Conservation (phyloP, 1,140 invertebrate genomes). For the Cotesia glomerata region DNA sequence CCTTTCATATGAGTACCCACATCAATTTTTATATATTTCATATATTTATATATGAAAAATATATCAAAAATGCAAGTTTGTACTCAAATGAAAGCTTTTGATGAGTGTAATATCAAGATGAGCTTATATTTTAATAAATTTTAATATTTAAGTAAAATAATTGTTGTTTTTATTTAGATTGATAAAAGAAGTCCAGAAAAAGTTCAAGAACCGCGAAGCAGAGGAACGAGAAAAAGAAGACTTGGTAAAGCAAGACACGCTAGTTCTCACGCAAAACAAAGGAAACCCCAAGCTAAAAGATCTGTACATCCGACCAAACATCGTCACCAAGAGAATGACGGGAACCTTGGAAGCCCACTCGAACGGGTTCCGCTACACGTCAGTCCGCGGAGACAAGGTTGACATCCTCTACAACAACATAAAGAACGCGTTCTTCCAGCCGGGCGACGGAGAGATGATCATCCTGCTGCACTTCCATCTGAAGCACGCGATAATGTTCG, state of each 20-base stretch:
- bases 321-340: slow-evolving; percentile 97
- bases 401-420: slow-evolving; percentile 99
- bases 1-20: too few relatives aligned
- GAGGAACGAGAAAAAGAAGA: slow-evolving; percentile 98
- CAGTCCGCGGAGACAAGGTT: slow-evolving; percentile 97
- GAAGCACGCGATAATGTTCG: slow-evolving; percentile 99
- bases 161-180: slow-evolving; percentile 68
- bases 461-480: slow-evolving; percentile 98
- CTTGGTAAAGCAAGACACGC: slow-evolving; percentile 97
- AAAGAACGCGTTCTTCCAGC: slow-evolving; percentile 99
- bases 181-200: slow-evolving; percentile 99
- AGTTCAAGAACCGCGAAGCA: slow-evolving; percentile 96
- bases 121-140: too few relatives aligned
- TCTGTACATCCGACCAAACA: slow-evolving; percentile 97
- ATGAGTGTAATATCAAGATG: too few relatives aligned
- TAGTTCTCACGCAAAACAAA: slow-evolving; percentile 95
- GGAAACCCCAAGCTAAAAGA: slow-evolving; percentile 99
- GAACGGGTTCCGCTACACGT: slow-evolving; percentile 98
- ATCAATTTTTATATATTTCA: too few relatives aligned
- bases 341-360: slow-evolving; percentile 90
- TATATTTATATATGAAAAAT: too few relatives aligned
- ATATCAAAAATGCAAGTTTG: too few relatives aligned
- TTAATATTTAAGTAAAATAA: too few relatives aligned
- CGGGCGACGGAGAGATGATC: slow-evolving; percentile 99
- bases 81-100: too few relatives aligned